Conservation (phyloP, 2,888 invertebrate species). For the Stenoptilia bipunctidactyla region DNA sequence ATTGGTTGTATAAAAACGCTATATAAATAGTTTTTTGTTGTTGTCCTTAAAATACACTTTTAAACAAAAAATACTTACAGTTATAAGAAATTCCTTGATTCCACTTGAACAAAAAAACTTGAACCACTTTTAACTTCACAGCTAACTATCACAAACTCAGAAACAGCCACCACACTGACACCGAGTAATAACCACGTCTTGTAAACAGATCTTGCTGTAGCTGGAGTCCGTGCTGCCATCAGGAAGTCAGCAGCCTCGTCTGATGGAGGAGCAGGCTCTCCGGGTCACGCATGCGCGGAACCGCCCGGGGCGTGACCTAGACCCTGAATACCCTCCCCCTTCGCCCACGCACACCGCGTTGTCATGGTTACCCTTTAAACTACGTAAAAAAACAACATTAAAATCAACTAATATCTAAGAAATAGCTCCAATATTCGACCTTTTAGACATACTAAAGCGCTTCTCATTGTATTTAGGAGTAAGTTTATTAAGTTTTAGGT, state of each 20-base stretch:
- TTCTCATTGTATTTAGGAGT: too few relatives aligned
- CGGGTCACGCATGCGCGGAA: constrained; percentile 47
- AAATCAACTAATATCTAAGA: not conserved
- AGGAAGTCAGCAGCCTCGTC: constrained; percentile 25
- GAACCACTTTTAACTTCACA: not conserved
- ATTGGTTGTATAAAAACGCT: too few relatives aligned
- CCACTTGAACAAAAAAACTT: too few relatives aligned
- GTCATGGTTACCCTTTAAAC: constrained; percentile 37
- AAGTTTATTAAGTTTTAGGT: too few relatives aligned
- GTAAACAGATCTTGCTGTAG: not conserved
- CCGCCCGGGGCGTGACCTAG: constrained; percentile 67
- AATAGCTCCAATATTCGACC: too few relatives aligned
- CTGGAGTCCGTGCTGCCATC: constrained; percentile 21
- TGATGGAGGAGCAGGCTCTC: constrained; percentile 10
- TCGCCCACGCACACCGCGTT: constrained; percentile 49
- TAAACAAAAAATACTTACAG: too few relatives aligned
- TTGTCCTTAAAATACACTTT: too few relatives aligned
- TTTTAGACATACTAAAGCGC: too few relatives aligned
- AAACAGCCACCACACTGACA: not conserved
- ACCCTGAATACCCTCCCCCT: constrained; percentile 64
- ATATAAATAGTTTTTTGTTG: too few relatives aligned
- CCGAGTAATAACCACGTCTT: not conserved
- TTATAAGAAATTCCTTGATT: too few relatives aligned
- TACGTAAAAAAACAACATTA: not conserved
- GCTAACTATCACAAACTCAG: not conserved